Conservation (phyloP, 2,113 vertebrate genomes). For the Elanoides forficatus region DNA sequence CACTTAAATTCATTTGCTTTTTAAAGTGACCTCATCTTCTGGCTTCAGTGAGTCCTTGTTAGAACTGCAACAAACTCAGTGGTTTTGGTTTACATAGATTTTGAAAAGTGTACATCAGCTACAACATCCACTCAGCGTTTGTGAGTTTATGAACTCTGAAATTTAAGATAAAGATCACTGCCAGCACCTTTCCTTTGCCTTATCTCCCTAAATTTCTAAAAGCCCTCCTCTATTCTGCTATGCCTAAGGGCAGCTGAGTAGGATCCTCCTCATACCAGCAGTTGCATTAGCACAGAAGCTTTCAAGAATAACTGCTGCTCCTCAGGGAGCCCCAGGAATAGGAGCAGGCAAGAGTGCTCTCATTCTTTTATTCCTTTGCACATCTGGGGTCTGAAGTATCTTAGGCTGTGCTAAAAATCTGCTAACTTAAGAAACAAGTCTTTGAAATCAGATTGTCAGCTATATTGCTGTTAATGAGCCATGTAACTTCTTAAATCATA, state of each 20-base stretch:
- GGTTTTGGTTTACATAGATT: background rate
- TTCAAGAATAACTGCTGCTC: conserved; percentile 59
- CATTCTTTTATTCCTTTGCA: conserved; percentile 34
- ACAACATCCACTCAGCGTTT: background rate
- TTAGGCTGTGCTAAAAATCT: conserved; percentile 36
- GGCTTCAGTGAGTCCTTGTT: background rate
- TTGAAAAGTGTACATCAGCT: background rate
- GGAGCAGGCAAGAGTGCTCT: conserved; percentile 35
- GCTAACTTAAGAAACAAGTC: conserved; percentile 14
- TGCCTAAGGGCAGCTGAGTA: background rate
- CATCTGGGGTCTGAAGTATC: conserved; percentile 41
- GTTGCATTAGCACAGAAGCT: conserved; percentile 45
- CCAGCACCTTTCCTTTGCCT: background rate
- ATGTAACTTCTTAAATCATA: conserved; percentile 12
- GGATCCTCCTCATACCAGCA: background rate
- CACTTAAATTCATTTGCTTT: background rate
- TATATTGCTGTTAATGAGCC: conserved; percentile 32
- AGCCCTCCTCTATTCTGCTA: background rate
- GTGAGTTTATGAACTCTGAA: background rate
- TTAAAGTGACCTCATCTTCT: background rate
- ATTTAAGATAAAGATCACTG: background rate
- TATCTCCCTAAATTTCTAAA: background rate
- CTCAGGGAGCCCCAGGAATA: conserved; percentile 14
- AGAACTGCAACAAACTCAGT: background rate
- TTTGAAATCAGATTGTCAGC: conserved; percentile 16